Evolutionary conservation across 1,140 invertebrate species (phyloP).

Genomic region (Drosophila tani): DNA sequence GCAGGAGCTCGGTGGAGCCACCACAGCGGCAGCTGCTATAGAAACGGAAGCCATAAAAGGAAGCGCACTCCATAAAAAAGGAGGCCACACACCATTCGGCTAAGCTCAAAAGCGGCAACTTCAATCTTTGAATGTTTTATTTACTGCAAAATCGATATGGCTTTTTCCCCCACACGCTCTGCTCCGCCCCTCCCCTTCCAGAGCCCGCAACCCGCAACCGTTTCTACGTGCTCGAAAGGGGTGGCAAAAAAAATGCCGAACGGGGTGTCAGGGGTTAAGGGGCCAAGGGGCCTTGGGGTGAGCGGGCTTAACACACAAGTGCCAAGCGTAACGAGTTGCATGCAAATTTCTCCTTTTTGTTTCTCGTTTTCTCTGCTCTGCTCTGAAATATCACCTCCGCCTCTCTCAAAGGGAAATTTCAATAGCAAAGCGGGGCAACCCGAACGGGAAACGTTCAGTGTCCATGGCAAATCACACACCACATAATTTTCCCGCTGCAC

Average conservation of each 20-base stretch:
- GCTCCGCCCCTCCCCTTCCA: background rate
- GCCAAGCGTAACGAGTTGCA: conserved; percentile 80
- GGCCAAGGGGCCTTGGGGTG: conserved; percentile 29
- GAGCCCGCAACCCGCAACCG: background rate
- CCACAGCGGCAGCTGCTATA: conserved; percentile 60
- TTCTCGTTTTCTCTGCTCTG: conserved; percentile 31
- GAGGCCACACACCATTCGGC: conserved; percentile 80
- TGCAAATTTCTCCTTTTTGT: conserved; percentile 70
- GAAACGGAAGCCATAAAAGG: conserved; percentile 78
- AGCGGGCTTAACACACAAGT: conserved; percentile 76
- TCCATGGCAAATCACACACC: conserved; percentile 79
- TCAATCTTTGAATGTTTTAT: conserved; percentile 83
- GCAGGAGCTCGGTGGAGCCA: conserved; percentile 40
- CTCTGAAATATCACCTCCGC: conserved; percentile 65
- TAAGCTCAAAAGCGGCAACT: conserved; percentile 82
- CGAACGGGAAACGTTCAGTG: conserved; percentile 44
- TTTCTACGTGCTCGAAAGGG: conserved; percentile 29
- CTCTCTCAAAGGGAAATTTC: conserved; percentile 58
- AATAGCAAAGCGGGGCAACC: conserved; percentile 31
- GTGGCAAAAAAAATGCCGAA: background rate
- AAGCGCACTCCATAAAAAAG: conserved; percentile 80
- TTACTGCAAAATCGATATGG: conserved; percentile 82
- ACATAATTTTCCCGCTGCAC: conserved; percentile 81
- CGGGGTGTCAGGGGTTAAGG: conserved; percentile 6
- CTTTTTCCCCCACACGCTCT: conserved; percentile 50